A percentile compares a stretch with the other conserved stretches of the same genome.
phyloP scores from a whole-genome alignment of 2,113 vertebrate species.

The Pterocles orientalis region DNA sequence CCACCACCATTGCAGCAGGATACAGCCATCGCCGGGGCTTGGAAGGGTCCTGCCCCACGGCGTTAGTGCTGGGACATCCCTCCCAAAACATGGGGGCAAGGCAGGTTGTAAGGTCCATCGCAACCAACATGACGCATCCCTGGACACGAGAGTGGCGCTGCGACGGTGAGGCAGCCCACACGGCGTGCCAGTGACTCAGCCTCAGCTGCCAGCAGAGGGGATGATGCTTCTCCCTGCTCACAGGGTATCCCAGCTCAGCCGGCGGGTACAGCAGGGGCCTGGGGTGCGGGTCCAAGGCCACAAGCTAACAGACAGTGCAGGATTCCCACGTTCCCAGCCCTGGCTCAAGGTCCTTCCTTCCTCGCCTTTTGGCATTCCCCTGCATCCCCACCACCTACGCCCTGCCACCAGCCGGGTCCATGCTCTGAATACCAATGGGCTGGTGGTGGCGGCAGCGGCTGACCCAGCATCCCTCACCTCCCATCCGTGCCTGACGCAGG shows the following conservation, averaged over 20 bases:
- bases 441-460: accelerated
- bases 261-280: neutral
- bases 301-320: neutral
- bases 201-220: neutral
- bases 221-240: neutral
- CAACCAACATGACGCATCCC: neutral
- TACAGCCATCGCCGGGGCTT: accelerated
- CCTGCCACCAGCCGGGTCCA: neutral
- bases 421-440: neutral
- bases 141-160: neutral
- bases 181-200: neutral
- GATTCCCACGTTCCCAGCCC: neutral
- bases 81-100: accelerated
- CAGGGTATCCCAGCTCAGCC: neutral
- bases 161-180: neutral
- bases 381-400: neutral
- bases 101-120: neutral
- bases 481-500: neutral
- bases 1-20: neutral
- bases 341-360: accelerated
- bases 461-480: accelerated
- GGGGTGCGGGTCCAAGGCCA: neutral
- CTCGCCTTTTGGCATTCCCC: neutral
- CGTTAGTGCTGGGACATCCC: neutral
- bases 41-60: neutral